Evolutionary conservation across 2,888 invertebrate genomes (phyloP).

Genomic region (Drosophila colorata): DNA sequence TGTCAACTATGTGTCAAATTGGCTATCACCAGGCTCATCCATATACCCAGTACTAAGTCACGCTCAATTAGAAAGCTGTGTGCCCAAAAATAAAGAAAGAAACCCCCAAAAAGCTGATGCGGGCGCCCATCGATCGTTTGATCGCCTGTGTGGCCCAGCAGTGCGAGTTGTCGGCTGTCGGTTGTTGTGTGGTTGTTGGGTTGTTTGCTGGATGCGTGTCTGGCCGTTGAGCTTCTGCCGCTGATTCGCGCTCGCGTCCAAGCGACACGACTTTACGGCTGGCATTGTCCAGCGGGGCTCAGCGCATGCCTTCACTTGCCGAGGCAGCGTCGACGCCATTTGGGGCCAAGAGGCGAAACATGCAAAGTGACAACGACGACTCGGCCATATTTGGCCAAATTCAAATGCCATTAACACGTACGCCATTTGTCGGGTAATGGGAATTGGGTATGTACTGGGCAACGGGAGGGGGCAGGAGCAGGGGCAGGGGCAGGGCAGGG

Average conservation of each 20-base stretch:
- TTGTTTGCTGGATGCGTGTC: constrained; percentile 60
- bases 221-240: constrained; percentile 50
- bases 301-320: constrained; percentile 69
- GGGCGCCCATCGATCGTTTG: constrained; percentile 62
- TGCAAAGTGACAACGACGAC: constrained; percentile 78
- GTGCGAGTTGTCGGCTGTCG: constrained; percentile 23
- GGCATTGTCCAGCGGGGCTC: constrained; percentile 52
- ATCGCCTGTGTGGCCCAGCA: constrained; percentile 50
- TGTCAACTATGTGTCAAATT: constrained; percentile 59
- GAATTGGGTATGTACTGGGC: neutral
- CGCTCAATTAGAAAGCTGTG: constrained; percentile 75
- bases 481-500: neutral
- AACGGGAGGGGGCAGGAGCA: too few species aligned
- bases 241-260: constrained; percentile 54
- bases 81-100: constrained; percentile 31
- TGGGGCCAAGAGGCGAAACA: constrained; percentile 59
- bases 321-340: constrained; percentile 37
- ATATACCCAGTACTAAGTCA: constrained; percentile 63
- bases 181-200: constrained; percentile 15
- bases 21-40: constrained; percentile 59
- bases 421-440: constrained; percentile 69
- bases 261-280: constrained; percentile 65
- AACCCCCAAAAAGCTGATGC: constrained; percentile 53
- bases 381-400: constrained; percentile 84
- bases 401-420: constrained; percentile 85